Evolutionary conservation across 2,888 invertebrate genomes (phyloP).

Genomic region (Orthosia gracilis): DNA sequence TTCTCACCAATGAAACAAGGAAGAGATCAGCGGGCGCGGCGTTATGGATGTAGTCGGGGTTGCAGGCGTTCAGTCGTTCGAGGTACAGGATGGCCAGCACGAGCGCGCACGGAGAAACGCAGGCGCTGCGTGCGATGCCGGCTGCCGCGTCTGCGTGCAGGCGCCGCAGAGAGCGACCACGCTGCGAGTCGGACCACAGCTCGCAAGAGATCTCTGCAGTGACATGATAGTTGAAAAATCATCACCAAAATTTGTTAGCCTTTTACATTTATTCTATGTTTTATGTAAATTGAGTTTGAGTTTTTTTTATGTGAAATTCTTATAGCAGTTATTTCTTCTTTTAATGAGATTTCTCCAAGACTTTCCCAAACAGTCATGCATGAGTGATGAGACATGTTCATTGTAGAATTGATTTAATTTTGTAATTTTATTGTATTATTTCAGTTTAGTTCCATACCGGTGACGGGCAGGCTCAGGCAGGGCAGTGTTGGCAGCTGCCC

Average conservation of each 20-base stretch:
- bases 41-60: constrained; percentile 95
- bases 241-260: too few relatives aligned
- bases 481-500: constrained; percentile 94
- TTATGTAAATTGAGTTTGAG: too few relatives aligned
- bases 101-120: constrained; percentile 97
- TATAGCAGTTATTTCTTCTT: neutral
- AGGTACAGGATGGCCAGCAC: constrained; percentile 98
- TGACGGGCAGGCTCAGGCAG: constrained; percentile 94
- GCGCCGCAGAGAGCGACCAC: constrained; percentile 94
- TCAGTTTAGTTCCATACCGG: constrained; percentile 91
- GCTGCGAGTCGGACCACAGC: constrained; percentile 95
- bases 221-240: neutral
- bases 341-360: neutral
- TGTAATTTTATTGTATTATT: neutral
- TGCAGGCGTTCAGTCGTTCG: constrained; percentile 95
- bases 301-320: neutral
- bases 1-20: constrained; percentile 96
- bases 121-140: constrained; percentile 94
- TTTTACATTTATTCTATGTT: too few relatives aligned
- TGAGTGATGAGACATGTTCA: neutral
- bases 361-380: neutral
- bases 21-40: constrained; percentile 98
- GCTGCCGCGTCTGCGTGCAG: constrained; percentile 95
- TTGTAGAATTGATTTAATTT: neutral
- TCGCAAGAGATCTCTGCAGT: constrained; percentile 95